Evolutionary conservation across 23 tunicate species (phyloP).

Genomic region (Ciona savignyi): DNA sequence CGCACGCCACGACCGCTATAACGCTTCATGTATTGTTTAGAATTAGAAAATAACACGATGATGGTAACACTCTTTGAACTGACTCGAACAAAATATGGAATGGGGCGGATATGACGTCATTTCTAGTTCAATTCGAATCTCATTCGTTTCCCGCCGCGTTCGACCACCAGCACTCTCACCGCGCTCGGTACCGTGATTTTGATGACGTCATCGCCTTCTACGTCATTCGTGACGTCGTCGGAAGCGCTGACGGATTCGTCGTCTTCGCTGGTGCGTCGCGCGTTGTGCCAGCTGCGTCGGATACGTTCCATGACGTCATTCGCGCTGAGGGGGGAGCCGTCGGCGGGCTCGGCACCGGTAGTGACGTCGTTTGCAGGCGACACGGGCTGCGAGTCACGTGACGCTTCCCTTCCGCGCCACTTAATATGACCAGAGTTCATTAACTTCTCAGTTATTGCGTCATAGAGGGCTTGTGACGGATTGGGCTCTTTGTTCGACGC

Average conservation of each 20-base stretch:
- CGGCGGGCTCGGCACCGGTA: background rate
- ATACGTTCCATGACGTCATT: slow-evolving; percentile 47
- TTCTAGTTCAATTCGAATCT: slow-evolving; percentile 35
- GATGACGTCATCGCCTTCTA: slow-evolving; percentile 36
- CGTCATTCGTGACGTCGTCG: slow-evolving; percentile 38
- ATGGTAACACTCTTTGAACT: background rate
- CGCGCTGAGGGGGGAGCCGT: slow-evolving; percentile 5
- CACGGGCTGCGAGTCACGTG: slow-evolving; percentile 4
- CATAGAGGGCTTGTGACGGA: slow-evolving; percentile 54
- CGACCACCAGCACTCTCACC: slow-evolving; percentile 40
- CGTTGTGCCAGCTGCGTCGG: slow-evolving; percentile 50
- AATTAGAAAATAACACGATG: background rate
- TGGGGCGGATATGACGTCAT: background rate
- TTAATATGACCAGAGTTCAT: slow-evolving; percentile 27
- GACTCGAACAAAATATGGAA: background rate
- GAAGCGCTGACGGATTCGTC: slow-evolving; percentile 11
- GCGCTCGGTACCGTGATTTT: slow-evolving; percentile 50
- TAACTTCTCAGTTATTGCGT: slow-evolving; percentile 47
- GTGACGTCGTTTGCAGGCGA: background rate
- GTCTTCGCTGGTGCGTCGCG: background rate
- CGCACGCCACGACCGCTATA: background rate
- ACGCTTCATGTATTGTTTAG: background rate
- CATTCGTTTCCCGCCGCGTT: slow-evolving; percentile 39
- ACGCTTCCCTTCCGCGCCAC: background rate
- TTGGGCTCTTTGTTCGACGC: slow-evolving; percentile 3